Evolutionary conservation across 1,140 invertebrate species (phyloP), one percentile per base, ranked within the genome.

Genomic region (Microplitis mediator): DNA sequence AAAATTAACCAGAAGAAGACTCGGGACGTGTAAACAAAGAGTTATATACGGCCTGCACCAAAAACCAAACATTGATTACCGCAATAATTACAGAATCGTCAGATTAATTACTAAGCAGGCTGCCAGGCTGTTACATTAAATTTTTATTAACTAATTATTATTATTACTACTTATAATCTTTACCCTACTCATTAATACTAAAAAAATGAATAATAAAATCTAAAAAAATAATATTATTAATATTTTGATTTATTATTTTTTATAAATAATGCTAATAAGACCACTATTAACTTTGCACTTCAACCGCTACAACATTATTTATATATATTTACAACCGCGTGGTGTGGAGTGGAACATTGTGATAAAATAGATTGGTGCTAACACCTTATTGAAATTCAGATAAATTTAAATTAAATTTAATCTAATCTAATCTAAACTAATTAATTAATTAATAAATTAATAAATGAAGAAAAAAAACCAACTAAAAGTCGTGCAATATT

Each of bases 321-420:
- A 86, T 86, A 83, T 85, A 85, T 85, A 86, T 86, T 87, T 85
- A 85, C 84, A 86, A 85, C 75, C 81, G 84, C 83, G 84, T 87
- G 84, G 85, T 86, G 85, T 87, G 86, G 83, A 86, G 86, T 87
- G 84, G 82, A 87, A 87, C 84, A 87, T 86, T 87, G 86, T 87
- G 86, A 87, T 87, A 87, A 86, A 86, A 86, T 87, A 87, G 85
- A 87, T 87, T 87, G 86, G 86, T 87, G 86, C 86, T 87, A 87
- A 87, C 85, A 87, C 86, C 85, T 86, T 87, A 86, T 86, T 86
- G 82, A 87, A 85, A 85, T 85, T 87, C 83, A 86, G 77, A 87
- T 82, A 79, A 85, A 84, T 86, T 86, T 86, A 84, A 85, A 80
- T 65, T 75, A 78, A 77, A 66, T 56, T 54, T 69, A 65, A 75